Evolutionary conservation across 2,113 vertebrate genomes (phyloP).

Genomic region (Struthidea cinerea): DNA sequence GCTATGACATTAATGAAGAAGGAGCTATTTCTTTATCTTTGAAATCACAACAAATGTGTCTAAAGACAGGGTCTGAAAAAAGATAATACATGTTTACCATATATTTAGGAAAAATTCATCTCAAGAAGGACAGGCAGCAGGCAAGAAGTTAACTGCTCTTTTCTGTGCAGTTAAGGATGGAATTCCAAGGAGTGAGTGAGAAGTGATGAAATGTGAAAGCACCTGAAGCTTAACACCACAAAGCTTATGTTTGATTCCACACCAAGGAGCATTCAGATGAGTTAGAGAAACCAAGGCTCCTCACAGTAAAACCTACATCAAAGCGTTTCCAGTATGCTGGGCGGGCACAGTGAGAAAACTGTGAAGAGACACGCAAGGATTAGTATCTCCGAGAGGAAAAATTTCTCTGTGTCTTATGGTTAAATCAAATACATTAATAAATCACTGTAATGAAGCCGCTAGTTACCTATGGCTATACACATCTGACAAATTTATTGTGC

Average conservation of each 20-base stretch:
- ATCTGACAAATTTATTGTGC: background rate
- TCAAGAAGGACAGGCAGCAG: background rate
- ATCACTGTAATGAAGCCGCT: background rate
- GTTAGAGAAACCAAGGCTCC: background rate
- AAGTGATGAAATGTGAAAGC: background rate
- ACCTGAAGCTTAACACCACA: background rate
- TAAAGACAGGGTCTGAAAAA: background rate
- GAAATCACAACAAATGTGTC: background rate
- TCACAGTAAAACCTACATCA: background rate
- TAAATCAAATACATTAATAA: background rate
- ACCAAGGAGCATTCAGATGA: background rate
- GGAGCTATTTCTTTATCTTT: background rate
- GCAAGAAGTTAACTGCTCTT: background rate
- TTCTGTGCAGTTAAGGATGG: background rate
- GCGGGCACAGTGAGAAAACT: background rate
- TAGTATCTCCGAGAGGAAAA: background rate
- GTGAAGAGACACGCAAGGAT: background rate
- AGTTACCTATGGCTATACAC: background rate
- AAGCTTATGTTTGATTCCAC: background rate
- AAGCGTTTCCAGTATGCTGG: background rate
- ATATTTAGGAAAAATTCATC: background rate
- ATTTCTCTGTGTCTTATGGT: background rate
- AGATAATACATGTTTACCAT: background rate
- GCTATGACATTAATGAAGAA: background rate
- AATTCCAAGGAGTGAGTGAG: background rate